These are phyloP conservation scores for Lycopodina hypogea DNA, from an alignment of 37 sponge, comb jelly and placozoan genomes.

Conservation along the genomic window DNA sequence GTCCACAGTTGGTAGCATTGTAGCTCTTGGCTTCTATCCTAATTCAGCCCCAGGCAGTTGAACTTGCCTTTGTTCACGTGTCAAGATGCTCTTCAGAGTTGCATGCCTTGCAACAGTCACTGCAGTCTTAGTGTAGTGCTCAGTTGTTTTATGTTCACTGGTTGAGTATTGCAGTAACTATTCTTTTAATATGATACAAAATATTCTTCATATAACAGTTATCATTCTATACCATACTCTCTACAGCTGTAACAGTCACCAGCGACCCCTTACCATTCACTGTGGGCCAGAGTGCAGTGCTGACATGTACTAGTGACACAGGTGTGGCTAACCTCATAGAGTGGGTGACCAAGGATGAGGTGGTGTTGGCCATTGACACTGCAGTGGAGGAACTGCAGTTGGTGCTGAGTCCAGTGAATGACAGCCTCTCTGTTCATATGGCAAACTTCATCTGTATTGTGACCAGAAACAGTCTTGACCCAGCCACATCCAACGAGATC, in stretches of 20 bases:
- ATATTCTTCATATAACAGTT: too few relatives aligned
- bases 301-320: slow-evolving; percentile 7
- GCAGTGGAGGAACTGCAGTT: not conserved
- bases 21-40: too few relatives aligned
- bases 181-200: too few relatives aligned
- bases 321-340: slow-evolving; percentile 1
- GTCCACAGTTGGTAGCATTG: too few relatives aligned
- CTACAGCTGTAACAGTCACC: slow-evolving; percentile 4
- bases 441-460: not conserved
- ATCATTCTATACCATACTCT: too few relatives aligned
- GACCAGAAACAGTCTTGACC: not conserved
- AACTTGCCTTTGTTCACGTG: too few relatives aligned
- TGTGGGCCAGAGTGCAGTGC: not conserved
- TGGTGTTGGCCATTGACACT: not conserved
- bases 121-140: too few relatives aligned
- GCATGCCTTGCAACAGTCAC: too few relatives aligned
- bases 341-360: slow-evolving; percentile 1
- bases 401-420: slow-evolving; percentile 9
- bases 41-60: too few relatives aligned
- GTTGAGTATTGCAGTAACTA: too few relatives aligned
- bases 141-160: too few relatives aligned
- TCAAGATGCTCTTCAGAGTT: too few relatives aligned
- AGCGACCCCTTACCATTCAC: slow-evolving; percentile 2
- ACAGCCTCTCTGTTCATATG: slow-evolving; percentile 13
- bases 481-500: not conserved